Evolutionary conservation across 2,113 vertebrate species (phyloP).

Genomic region (Embiotoca jacksoni): DNA sequence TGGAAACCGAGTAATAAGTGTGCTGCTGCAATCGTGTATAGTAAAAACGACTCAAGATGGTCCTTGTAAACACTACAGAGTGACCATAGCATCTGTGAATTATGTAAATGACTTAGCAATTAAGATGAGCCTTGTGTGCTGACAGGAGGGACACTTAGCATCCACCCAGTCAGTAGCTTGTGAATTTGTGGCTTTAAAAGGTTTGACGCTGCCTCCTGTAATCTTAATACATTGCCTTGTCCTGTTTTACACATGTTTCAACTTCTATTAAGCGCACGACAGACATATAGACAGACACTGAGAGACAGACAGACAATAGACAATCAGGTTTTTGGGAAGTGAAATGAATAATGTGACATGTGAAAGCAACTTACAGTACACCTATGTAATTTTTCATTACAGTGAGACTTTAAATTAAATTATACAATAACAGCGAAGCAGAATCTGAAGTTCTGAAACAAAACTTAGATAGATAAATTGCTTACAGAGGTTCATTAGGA

Average conservation of each 20-base stretch:
- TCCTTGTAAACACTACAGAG: neutral
- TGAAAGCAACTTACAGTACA: too few relatives aligned
- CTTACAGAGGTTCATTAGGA: neutral
- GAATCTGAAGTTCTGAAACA: neutral
- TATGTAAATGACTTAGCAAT: neutral
- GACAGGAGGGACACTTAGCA: neutral
- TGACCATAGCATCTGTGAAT: neutral
- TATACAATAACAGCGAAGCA: neutral
- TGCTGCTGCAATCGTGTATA: neutral
- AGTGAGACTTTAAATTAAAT: neutral
- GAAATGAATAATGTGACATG: too few relatives aligned
- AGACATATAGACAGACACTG: too few relatives aligned
- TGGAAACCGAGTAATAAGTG: too few relatives aligned
- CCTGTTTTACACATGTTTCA: too few relatives aligned
- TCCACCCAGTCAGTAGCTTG: neutral
- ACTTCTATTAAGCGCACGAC: neutral
- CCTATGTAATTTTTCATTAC: constrained; percentile 7
- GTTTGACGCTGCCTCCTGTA: neutral
- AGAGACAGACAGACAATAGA: too few relatives aligned
- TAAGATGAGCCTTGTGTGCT: neutral
- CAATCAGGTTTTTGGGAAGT: too few relatives aligned
- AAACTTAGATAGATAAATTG: neutral
- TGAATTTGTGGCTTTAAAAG: neutral
- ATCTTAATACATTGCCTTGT: neutral
- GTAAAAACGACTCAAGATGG: neutral